phyloP scores from a whole-genome alignment of 2,888 invertebrate genomes.

The Marasmarcha lunaedactyla region DNA sequence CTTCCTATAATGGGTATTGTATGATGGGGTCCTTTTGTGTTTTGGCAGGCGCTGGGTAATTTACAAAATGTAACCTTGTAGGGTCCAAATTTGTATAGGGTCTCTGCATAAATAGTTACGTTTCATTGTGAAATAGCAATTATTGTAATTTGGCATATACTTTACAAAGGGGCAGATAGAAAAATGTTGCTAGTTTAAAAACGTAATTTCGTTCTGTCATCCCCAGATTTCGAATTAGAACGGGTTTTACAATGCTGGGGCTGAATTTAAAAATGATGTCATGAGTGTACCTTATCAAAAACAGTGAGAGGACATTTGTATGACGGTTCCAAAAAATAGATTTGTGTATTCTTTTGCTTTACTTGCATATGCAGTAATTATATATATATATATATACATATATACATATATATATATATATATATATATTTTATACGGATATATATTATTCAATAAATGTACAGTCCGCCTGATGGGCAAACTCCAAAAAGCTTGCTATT shows the following conservation, averaged over 20 bases:
- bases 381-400: no score
- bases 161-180: slow-evolving; percentile 27
- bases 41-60: slow-evolving; percentile 38
- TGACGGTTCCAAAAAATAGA: no score
- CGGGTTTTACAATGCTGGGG: slow-evolving; percentile 1
- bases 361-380: no score
- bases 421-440: no score
- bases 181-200: slow-evolving; percentile 15
- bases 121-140: slow-evolving; percentile 49
- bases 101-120: slow-evolving; percentile 40
- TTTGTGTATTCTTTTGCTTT: no score
- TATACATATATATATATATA: no score
- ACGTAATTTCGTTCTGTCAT: slow-evolving; percentile 24
- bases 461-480: no score
- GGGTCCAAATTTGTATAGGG: slow-evolving; percentile 23
- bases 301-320: no score
- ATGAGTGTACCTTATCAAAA: no score
- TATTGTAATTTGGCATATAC: slow-evolving; percentile 48
- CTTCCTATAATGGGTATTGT: slow-evolving; percentile 54
- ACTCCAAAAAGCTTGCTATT: no score
- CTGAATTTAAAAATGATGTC: no score
- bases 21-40: slow-evolving; percentile 48
- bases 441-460: no score
- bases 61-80: slow-evolving; percentile 41
- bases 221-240: slow-evolving; percentile 10